phyloP scores from a whole-genome alignment of 2,888 invertebrate genomes.

The Allacma fusca region DNA sequence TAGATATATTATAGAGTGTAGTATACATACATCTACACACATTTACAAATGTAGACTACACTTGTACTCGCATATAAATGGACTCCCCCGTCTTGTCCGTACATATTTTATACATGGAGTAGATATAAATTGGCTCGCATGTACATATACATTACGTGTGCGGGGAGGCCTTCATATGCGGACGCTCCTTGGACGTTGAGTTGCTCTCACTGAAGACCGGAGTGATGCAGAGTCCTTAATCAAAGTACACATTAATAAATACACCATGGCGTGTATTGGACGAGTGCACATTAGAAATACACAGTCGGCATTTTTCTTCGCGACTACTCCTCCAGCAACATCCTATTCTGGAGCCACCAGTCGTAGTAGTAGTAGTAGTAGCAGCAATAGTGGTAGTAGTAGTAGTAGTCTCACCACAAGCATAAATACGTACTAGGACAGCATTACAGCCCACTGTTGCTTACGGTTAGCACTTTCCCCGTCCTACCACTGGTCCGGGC shows the following conservation, averaged over 20 bases:
- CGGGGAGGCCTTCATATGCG: too few relatives aligned
- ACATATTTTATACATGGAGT: too few relatives aligned
- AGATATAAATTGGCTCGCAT: too few relatives aligned
- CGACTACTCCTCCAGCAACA: neutral
- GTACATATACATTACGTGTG: too few relatives aligned
- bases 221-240: conserved; percentile 16
- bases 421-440: neutral
- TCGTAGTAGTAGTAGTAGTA: too few relatives aligned
- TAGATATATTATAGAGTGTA: too few relatives aligned
- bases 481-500: too few relatives aligned
- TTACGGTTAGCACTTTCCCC: too few relatives aligned
- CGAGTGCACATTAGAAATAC: conserved; percentile 3
- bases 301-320: neutral
- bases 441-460: neutral
- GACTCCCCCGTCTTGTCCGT: too few relatives aligned
- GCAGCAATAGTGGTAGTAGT: too few relatives aligned
- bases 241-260: conserved; percentile 16
- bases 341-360: too few relatives aligned
- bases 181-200: too few relatives aligned
- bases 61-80: conserved; percentile 44
- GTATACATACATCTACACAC: neutral
- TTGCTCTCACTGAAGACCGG: neutral
- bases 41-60: conserved; percentile 27
- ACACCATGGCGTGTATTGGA: conserved; percentile 13
- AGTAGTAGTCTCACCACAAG: neutral